Base-by-base conservation (phyloP, 2,888 invertebrate genomes). In the Melangyna quadrimaculata region DNA sequence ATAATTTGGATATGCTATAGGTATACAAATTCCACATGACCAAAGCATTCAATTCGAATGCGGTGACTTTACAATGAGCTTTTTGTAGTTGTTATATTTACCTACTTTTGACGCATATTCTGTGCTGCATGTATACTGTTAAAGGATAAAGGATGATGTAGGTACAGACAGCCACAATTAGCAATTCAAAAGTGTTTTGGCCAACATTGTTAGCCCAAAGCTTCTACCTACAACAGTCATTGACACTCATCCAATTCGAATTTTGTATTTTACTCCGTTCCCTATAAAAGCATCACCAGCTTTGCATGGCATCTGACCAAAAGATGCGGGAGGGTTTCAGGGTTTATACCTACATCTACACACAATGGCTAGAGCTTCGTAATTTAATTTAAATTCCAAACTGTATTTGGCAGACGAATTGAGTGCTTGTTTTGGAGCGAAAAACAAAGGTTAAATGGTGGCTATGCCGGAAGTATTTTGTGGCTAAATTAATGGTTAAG, bases 351-450 rank as follows among this genome's bases (percentile, higher is more conserved):
- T 2, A 35, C 2, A 14, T 10, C 37, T 35, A 19, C 1, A 22
- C 40, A 19, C 43, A n/a, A 43, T 27, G 29, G 35, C 1, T n/a
- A n/a, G 35, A n/a, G 35, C n/a, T 35, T 59, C 29, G 22, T 73
- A 10, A 53, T 73, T 73, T 51, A 73, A 73, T 51, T 73, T 29
- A 63, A 63, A 51, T 45, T 71, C 43, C 29, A 61, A 51, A 29
- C 19, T 19, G 37, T 53, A 27, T 43, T 73, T 53, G 43, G 73
- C 37, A 40, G 27, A 40, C 19, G 40, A 73, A 63, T 73, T 22
- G 37, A 51, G 63, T 61, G 32, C 59, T 35, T 45, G 59, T 59
- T 40, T 27, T 17, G 9, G 6, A 12, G 29, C 51, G 10, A 45
- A 45, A 35, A 7, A 59, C 59, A n/a, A 59, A 22, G 32, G 35